These are phyloP conservation scores for Tinea trinotella DNA, from an alignment of 2,888 invertebrate species.

Conservation along the genomic window DNA sequence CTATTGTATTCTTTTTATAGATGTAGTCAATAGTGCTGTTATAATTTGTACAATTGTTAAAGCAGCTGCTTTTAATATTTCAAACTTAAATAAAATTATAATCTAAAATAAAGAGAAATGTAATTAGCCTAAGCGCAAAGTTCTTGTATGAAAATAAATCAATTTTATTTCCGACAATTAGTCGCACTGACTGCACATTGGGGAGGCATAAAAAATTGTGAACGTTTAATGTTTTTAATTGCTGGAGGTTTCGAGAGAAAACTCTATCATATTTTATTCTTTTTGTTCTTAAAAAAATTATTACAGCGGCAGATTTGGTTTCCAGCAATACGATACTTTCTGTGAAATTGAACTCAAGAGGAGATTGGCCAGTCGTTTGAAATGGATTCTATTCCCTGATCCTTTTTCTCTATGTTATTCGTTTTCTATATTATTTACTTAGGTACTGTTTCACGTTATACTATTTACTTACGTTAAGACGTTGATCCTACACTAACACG, in stretches of 20 bases:
- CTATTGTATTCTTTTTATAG: too few relatives aligned
- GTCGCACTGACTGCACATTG: slow-evolving; percentile 6
- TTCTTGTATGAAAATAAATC: slow-evolving; percentile 4
- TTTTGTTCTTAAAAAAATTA: background rate
- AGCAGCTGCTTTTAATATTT: too few relatives aligned
- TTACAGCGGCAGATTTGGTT: slow-evolving; percentile 7
- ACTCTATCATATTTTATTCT: slow-evolving; percentile 6
- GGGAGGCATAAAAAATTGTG: slow-evolving; percentile 12
- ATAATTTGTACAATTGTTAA: too few relatives aligned
- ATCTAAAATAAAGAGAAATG: background rate
- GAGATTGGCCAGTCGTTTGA: background rate
- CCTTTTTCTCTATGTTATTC: background rate
- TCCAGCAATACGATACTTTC: background rate
- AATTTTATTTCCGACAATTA: slow-evolving; percentile 15
- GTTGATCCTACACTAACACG: background rate
- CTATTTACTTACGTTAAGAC: background rate
- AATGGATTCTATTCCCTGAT: background rate
- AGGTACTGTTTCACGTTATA: background rate
- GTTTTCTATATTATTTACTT: background rate
- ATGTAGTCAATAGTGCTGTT: too few relatives aligned
- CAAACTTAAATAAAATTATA: too few relatives aligned
- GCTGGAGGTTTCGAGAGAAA: background rate
- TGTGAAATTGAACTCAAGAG: slow-evolving; percentile 5
- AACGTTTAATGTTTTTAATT: slow-evolving; percentile 9
- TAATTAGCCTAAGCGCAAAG: background rate